Conservation (phyloP, 2,797 vertebrate genomes). For the Poecilia velifera region DNA sequence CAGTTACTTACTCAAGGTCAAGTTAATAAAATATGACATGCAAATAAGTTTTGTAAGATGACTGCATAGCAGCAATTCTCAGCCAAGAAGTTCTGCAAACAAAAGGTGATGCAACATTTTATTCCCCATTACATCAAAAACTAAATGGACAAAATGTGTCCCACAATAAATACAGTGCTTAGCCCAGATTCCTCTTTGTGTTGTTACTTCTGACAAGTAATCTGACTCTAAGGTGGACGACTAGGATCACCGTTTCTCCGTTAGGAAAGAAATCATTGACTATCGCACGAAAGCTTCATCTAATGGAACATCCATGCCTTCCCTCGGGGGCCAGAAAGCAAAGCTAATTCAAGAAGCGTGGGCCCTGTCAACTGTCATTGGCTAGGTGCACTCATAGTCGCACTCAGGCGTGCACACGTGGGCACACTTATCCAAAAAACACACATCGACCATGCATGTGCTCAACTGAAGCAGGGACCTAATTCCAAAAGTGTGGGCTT, state of each 20-base stretch:
- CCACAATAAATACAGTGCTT: slow-evolving; percentile 35
- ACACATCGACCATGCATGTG: slow-evolving; percentile 29
- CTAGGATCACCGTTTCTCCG: slow-evolving; percentile 10
- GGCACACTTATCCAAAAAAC: slow-evolving; percentile 46
- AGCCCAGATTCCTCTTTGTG: slow-evolving; percentile 14
- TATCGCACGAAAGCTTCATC: slow-evolving; percentile 48
- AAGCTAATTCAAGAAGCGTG: slow-evolving; percentile 77
- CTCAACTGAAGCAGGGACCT: slow-evolving; percentile 44
- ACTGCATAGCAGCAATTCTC: slow-evolving; percentile 11
- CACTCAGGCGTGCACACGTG: slow-evolving; percentile 41
- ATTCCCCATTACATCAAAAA: slow-evolving; percentile 25
- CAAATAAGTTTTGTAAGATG: slow-evolving; percentile 35
- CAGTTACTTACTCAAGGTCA: slow-evolving; percentile 24
- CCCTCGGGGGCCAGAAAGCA: slow-evolving; percentile 58
- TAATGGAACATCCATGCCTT: slow-evolving; percentile 56
- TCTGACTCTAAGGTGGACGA: slow-evolving; percentile 40
- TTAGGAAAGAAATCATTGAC: slow-evolving; percentile 22
- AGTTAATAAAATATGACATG: slow-evolving; percentile 15
- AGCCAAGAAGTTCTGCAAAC: slow-evolving; percentile 21
- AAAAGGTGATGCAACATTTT: slow-evolving; percentile 8
- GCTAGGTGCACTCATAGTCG: slow-evolving; percentile 40
- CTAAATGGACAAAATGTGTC: slow-evolving; percentile 34
- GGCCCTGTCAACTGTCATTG: slow-evolving; percentile 73
- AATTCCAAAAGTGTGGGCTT: slow-evolving; percentile 66
- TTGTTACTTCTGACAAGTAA: slow-evolving; percentile 19